Evolutionary conservation across 30 jellyfish, hydroid and myxozoan genomes (phyloP).

Genomic region (Sanderia malayensis): DNA sequence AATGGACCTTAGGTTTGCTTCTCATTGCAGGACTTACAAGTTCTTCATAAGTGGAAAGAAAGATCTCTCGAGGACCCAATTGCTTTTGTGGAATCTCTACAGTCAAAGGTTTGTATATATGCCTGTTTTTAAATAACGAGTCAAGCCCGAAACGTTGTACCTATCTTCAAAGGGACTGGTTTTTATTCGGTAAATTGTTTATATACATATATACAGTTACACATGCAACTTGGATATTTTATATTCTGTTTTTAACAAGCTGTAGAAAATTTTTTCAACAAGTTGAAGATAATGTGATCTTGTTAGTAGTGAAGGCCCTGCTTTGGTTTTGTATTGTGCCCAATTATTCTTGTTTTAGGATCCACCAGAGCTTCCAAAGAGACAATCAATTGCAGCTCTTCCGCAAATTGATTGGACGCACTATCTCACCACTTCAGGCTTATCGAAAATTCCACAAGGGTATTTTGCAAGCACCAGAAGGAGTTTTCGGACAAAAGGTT

Average conservation of each 20-base stretch:
- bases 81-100: conserved; percentile 67
- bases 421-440: conserved; percentile 54
- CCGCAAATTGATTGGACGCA: conserved; percentile 80
- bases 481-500: conserved; percentile 56
- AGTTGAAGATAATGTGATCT: too few relatives aligned
- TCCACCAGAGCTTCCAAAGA: conserved; percentile 71
- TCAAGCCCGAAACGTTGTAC: too few relatives aligned
- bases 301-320: too few relatives aligned
- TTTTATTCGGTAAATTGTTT: too few relatives aligned
- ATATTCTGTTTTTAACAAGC: too few relatives aligned
- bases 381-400: conserved; percentile 57
- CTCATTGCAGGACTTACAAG: conserved; percentile 60
- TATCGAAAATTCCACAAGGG: conserved; percentile 31
- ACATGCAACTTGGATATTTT: too few relatives aligned
- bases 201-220: too few relatives aligned
- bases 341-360: too few relatives aligned
- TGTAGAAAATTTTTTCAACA: too few relatives aligned
- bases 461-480: conserved; percentile 45
- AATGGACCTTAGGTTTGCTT: not conserved
- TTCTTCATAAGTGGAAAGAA: conserved; percentile 58
- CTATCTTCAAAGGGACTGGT: too few relatives aligned
- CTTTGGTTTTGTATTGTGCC: too few relatives aligned
- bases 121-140: too few relatives aligned
- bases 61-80: conserved; percentile 78
- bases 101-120: conserved; percentile 42